Evolutionary conservation across 2,888 invertebrate species (phyloP), one percentile per base, ranked within the genome.

Genomic region (Macrosoma leucophasiata): DNA sequence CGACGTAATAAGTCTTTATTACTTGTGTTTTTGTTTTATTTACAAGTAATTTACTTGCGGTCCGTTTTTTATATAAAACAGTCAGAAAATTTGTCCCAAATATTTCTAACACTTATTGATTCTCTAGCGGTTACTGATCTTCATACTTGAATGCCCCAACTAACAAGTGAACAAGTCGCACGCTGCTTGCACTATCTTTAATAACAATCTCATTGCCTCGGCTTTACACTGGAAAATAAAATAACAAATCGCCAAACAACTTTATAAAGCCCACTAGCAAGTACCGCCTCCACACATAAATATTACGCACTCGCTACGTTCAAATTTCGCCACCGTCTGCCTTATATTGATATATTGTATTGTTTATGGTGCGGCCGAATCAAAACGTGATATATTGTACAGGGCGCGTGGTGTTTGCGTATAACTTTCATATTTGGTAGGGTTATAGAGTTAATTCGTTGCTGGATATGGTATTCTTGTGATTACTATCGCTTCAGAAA

Each of bases 331-430:
- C 81, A 81, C 84, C 82, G 82, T 82, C 77, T 79, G 81, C 77
- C 74, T 76, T 76, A 79, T 81, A 81, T 81, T 84, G 84, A 84
- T 84, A 84, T 81, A 84, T 84, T 78, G 82, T 84, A 81, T 82
- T 84, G 82, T 84, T 84, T 84, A 84, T 82, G 76, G 82, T 73
- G 71, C 78, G 77, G 75, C 79, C 79, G 74, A 82, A 84, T 84
- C 84, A 84, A 84, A 84, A 84, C 65, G 75, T 82, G 81, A 84
- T 84, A 81, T 82, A 84, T 81, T 70, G 76, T 66, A 64, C 71
- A 62, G 62, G 71, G 69, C 68, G 70, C 64, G 77, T 71, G 70
- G 63, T 73, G 76, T 66, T 71, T 71, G 71, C 77, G 71, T 73
- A 66, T 71, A 78, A 82, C 79, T 82, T 79, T 82, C 79, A 65